These are phyloP conservation scores for Gobio occitaniae DNA, from an alignment of 2,797 vertebrate genomes.

Conservation along the genomic window DNA sequence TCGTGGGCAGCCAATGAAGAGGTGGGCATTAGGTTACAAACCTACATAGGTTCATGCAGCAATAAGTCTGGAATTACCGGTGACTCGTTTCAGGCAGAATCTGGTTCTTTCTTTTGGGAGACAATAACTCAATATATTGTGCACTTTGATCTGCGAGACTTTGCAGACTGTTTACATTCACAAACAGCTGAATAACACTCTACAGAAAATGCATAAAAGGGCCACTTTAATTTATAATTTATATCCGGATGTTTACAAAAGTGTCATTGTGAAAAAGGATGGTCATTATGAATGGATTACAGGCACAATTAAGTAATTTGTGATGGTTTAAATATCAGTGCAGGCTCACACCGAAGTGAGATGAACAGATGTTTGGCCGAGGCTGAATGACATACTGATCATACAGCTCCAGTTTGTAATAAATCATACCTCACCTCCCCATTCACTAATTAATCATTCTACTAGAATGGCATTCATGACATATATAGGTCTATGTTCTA, in stretches of 20 bases:
- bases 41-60: background rate
- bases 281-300: background rate
- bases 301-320: conserved; percentile 3
- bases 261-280: background rate
- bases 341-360: background rate
- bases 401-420: background rate
- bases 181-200: background rate
- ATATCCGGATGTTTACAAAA: background rate
- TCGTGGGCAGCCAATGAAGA: background rate
- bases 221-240: background rate
- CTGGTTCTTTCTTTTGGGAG: background rate
- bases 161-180: background rate
- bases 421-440: background rate
- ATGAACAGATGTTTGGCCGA: conserved; percentile 28
- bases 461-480: background rate
- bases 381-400: background rate
- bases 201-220: background rate
- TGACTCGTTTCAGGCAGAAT: background rate
- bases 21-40: background rate
- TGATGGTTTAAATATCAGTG: background rate
- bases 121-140: background rate
- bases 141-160: background rate
- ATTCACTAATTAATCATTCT: background rate
- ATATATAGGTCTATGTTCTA: background rate
- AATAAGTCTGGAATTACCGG: background rate